Evolutionary conservation across 2,797 vertebrate genomes (phyloP), one percentile per base, ranked within the genome.

Genomic region (Astyanax mexicanus): DNA sequence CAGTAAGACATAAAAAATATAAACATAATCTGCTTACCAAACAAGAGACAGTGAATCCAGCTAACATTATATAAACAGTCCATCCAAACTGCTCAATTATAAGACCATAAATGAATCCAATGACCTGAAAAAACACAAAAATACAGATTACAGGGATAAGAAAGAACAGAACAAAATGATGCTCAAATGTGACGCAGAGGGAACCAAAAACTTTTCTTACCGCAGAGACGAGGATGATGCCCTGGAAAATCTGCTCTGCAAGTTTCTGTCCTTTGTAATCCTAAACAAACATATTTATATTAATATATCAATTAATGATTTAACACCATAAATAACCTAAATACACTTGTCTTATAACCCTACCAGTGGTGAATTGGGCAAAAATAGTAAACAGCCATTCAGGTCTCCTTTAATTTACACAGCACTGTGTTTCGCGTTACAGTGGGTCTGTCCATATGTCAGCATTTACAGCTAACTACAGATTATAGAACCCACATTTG

Each of bases 241-340:
- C 97, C 85, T 99, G 97, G 89, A 99, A 99, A 86, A 99, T 98
- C 90, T 98, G 98, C 86, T 99, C 97, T 5, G 98, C 97, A 85
- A 99, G 83, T 78, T 99, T 98, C 88, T 99, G 98, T 77, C 98
- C 98, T 89, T 97, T 99, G 80, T 98, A 99, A 85, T 99, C 98
- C 98, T 99, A 81, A 65, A 67, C 15, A 40, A 55, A 57, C 2
- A 38, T 49, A 52, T 32, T 32, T 29, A 61, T 37, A 3, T 57
- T 29, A 29, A 1, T 27, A 15, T 9, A n/a, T n/a, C n/a, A n/a
- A n/a, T n/a, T n/a, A n/a, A n/a, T n/a, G n/a, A n/a, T n/a, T n/a
- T n/a, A n/a, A n/a, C n/a, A n/a, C n/a, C n/a, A n/a, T n/a, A n/a
- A n/a, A n/a, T n/a, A n/a, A n/a, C n/a, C n/a, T n/a, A n/a, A n/a